phyloP scores from a whole-genome alignment of 2,888 invertebrate genomes.

The Trimorus sp. region DNA sequence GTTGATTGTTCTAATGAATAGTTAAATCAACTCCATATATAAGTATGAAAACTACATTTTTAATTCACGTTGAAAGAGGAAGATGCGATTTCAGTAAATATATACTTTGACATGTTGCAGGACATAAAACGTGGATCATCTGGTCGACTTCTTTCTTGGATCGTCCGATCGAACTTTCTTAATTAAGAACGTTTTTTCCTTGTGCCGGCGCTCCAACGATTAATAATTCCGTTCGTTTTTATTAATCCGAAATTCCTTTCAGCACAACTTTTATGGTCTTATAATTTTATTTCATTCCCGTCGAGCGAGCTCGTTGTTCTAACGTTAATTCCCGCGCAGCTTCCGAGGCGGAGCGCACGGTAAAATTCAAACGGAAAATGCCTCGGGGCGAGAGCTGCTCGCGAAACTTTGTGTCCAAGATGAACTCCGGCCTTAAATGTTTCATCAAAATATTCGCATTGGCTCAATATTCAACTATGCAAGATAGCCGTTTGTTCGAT shows the following conservation, averaged over 20 bases:
- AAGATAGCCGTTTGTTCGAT: constrained; percentile 17
- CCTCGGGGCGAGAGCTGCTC: constrained; percentile 31
- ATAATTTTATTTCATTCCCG: constrained; percentile 54
- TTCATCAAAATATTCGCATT: constrained; percentile 51
- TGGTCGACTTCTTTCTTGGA: too few relatives aligned
- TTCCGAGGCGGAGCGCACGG: constrained; percentile 33
- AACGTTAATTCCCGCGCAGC: constrained; percentile 49
- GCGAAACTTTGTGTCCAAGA: constrained; percentile 35
- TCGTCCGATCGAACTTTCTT: constrained; percentile 3
- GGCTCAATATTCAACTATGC: constrained; percentile 28
- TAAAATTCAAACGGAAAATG: constrained; percentile 43
- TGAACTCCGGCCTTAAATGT: constrained; percentile 48
- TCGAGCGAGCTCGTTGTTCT: constrained; percentile 45
- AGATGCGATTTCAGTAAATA: constrained; percentile 62
- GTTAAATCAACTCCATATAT: too few relatives aligned
- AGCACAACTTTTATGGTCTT: constrained; percentile 51
- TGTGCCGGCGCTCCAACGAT: not conserved
- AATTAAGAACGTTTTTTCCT: constrained; percentile 1
- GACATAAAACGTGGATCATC: constrained; percentile 49
- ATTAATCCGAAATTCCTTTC: constrained; percentile 42
- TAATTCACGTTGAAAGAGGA: constrained; percentile 1
- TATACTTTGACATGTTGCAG: constrained; percentile 56
- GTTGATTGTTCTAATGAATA: too few relatives aligned
- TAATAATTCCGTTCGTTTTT: constrained; percentile 17
- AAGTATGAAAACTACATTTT: too few relatives aligned